A percentile compares a stretch with the other conserved stretches of the same genome.
Conservation (phyloP, 2,797 vertebrate species). For the Sebastes itinus region DNA sequence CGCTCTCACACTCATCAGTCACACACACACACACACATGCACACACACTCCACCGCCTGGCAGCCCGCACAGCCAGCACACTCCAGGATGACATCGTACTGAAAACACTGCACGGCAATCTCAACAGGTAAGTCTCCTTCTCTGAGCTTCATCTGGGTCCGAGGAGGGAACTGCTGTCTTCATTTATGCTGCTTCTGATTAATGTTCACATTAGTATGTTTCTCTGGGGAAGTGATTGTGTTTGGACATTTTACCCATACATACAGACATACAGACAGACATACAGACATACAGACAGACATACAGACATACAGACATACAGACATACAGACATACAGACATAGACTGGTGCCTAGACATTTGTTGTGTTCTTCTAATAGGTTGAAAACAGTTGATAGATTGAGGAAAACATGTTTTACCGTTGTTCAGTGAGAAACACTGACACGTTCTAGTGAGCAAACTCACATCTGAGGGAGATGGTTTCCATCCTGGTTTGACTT, state of each 20-base stretch:
- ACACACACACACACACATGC: slow-evolving; percentile 38
- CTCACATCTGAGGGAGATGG: neutral
- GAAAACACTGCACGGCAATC: slow-evolving; percentile 59
- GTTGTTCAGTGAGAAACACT: neutral
- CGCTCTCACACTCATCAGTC: slow-evolving; percentile 70
- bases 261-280: too few relatives aligned
- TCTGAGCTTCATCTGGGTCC: neutral
- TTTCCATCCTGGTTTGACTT: neutral
- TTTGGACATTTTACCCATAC: neutral
- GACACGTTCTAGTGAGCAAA: neutral
- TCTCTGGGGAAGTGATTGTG: neutral
- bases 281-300: too few relatives aligned
- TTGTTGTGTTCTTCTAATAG: neutral
- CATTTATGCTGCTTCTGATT: neutral
- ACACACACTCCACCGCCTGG: slow-evolving; percentile 48
- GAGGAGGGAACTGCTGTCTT: neutral
- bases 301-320: too few relatives aligned
- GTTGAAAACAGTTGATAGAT: neutral
- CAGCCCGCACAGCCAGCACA: slow-evolving; percentile 54
- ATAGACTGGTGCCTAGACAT: neutral
- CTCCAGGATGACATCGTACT: slow-evolving; percentile 78
- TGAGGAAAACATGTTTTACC: neutral
- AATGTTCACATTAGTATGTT: neutral
- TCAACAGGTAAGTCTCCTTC: slow-evolving; percentile 61
- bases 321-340: too few relatives aligned